A percentile compares a stretch with the other conserved stretches of the same genome.
These are phyloP conservation scores for Diphyllodes magnificus DNA, from an alignment of 2,113 vertebrate species.

Conservation along the genomic window DNA sequence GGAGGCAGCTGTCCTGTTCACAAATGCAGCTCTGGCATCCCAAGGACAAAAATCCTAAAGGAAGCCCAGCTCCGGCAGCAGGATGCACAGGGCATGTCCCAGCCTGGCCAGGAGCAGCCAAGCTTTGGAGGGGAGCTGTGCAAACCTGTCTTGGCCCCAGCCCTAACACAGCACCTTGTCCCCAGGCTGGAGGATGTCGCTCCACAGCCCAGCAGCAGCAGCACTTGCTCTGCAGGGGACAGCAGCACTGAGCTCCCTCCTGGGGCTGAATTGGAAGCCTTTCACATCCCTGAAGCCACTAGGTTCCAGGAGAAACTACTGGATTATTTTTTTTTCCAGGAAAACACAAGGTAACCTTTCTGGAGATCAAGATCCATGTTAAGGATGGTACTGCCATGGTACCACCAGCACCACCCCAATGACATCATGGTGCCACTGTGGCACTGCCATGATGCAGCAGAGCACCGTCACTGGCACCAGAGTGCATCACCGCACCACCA, in stretches of 20 bases:
- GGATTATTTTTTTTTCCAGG: neutral
- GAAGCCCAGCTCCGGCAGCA: neutral
- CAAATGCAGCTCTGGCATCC: neutral
- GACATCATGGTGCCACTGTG: neutral
- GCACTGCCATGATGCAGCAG: neutral
- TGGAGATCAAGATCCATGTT: neutral
- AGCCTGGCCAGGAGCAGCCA: neutral
- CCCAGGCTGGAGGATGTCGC: neutral
- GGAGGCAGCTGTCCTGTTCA: slow-evolving; percentile 7
- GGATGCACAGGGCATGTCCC: neutral
- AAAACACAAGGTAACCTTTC: neutral
- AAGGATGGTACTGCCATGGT: neutral
- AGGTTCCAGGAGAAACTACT: neutral
- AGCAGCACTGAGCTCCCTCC: neutral
- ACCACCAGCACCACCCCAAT: neutral
- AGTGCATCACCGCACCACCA: neutral
- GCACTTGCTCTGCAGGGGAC: neutral
- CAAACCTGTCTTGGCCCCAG: neutral
- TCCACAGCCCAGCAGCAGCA: neutral
- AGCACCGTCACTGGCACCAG: neutral
- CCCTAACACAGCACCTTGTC: neutral
- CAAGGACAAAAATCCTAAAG: neutral
- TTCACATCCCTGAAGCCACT: neutral
- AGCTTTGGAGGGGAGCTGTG: neutral
- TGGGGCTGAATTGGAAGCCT: neutral